These are phyloP conservation scores for Brachyalestes nurse DNA, from an alignment of 2,797 vertebrate genomes.

Conservation along the genomic window DNA sequence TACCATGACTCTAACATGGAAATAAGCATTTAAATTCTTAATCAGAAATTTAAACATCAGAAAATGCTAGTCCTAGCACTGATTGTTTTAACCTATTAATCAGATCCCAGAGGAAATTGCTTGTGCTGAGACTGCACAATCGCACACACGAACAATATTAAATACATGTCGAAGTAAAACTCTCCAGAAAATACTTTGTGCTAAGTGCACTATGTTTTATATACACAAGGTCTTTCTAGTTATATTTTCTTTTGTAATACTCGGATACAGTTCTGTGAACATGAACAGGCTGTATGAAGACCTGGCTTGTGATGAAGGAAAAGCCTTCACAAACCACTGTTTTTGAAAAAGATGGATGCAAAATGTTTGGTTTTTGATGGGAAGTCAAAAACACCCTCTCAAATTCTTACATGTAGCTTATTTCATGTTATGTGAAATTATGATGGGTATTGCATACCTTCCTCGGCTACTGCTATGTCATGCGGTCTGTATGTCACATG, in stretches of 20 bases:
- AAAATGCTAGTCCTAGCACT: not conserved
- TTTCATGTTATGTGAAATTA: slow-evolving; percentile 18
- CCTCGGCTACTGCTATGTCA: slow-evolving; percentile 20
- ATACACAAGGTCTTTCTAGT: not conserved
- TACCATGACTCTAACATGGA: slow-evolving; percentile 55
- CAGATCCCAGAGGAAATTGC: not conserved
- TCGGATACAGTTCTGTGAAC: not conserved
- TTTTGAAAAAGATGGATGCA: not conserved
- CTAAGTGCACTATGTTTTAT: no score
- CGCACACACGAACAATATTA: no score
- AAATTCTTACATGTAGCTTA: not conserved
- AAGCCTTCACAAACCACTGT: not conserved
- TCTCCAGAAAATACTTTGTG: no score
- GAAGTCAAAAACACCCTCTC: not conserved
- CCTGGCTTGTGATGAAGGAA: not conserved
- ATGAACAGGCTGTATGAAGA: not conserved
- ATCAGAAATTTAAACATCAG: slow-evolving; percentile 10
- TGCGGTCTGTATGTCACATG: slow-evolving; percentile 40
- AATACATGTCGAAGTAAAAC: no score
- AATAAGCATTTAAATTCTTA: slow-evolving; percentile 50
- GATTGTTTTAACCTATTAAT: not conserved
- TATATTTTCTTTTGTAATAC: not conserved
- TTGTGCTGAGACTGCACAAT: no score
- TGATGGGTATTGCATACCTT: slow-evolving; percentile 22
- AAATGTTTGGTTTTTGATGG: not conserved